A percentile compares a stretch with the other conserved stretches of the same genome.
Conservation (phyloP, 1,140 invertebrate genomes). For the Aporrectodea caliginosa region DNA sequence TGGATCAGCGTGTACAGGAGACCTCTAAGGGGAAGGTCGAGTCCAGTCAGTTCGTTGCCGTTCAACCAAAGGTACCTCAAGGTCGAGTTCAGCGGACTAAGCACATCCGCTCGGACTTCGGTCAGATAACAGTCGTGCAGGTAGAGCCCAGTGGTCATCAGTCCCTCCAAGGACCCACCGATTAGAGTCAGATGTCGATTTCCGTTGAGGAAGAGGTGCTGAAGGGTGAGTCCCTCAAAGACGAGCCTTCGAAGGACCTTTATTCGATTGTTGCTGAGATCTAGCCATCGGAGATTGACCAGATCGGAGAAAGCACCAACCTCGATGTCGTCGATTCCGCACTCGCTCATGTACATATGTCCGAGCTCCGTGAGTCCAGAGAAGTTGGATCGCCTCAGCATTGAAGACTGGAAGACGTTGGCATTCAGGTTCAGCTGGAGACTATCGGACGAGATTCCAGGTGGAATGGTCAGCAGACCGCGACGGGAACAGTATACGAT, state of each 20-base stretch:
- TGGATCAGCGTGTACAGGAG: constrained; percentile 47
- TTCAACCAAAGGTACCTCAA: constrained; percentile 50
- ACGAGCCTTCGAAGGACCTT: constrained; percentile 46
- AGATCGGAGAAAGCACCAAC: constrained; percentile 50
- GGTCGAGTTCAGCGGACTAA: constrained; percentile 48
- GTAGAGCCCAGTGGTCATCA: constrained; percentile 49
- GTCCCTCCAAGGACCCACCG: constrained; percentile 45
- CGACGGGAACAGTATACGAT: constrained; percentile 51
- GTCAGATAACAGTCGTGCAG: constrained; percentile 49
- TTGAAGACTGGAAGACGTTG: constrained; percentile 45
- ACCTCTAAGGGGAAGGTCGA: constrained; percentile 42
- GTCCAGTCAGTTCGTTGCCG: constrained; percentile 46
- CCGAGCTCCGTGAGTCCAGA: constrained; percentile 41
- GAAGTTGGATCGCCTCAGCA: constrained; percentile 44
- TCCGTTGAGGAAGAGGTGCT: constrained; percentile 52
- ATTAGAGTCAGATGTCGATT: constrained; percentile 48
- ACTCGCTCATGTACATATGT: constrained; percentile 50
- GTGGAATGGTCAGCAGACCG: constrained; percentile 44
- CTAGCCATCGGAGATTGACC: constrained; percentile 48
- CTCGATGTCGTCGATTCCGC: constrained; percentile 50
- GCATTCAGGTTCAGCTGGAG: constrained; percentile 50
- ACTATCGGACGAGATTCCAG: constrained; percentile 47
- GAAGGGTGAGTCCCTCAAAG: constrained; percentile 48
- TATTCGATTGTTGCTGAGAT: constrained; percentile 52
- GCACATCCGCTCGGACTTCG: constrained; percentile 42